Percentiles rank a stretch among this genome's conserved stretches.
Evolutionary conservation across 2,888 invertebrate genomes (phyloP).

Genomic region (Platypus cylindrus): DNA sequence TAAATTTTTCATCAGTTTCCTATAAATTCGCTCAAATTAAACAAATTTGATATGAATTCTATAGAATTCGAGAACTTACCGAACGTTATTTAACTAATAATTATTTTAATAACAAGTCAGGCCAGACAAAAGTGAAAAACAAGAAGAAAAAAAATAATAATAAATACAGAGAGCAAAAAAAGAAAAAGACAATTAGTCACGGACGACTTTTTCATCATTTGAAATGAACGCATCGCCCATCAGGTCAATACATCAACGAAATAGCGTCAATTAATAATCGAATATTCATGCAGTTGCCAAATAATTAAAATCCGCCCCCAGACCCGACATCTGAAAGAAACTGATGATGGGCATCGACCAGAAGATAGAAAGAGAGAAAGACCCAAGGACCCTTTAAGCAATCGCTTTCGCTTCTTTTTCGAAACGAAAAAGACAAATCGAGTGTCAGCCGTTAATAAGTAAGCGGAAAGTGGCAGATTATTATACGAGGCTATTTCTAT

Average conservation of each 20-base stretch:
- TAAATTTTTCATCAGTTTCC: no score
- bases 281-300: constrained; percentile 32
- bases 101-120: no score
- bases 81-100: no score
- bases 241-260: constrained; percentile 24
- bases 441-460: constrained; percentile 42
- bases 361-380: constrained; percentile 16
- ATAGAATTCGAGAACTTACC: no score
- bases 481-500: constrained; percentile 25
- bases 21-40: no score
- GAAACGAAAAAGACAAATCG: constrained; percentile 41
- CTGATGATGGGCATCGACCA: constrained; percentile 9
- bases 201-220: constrained; percentile 13
- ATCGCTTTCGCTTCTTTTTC: constrained; percentile 34
- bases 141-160: no score
- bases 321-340: constrained; percentile 3
- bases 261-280: constrained; percentile 29
- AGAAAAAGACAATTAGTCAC: constrained; percentile 14
- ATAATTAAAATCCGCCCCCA: constrained; percentile 31
- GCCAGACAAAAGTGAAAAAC: no score
- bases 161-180: no score
- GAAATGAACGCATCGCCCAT: no score
- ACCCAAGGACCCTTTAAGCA: constrained; percentile 21
- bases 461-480: constrained; percentile 38
- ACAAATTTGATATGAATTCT: no score